Conservation (phyloP, 1,140 invertebrate genomes). For the Cyclargus thomasi region DNA sequence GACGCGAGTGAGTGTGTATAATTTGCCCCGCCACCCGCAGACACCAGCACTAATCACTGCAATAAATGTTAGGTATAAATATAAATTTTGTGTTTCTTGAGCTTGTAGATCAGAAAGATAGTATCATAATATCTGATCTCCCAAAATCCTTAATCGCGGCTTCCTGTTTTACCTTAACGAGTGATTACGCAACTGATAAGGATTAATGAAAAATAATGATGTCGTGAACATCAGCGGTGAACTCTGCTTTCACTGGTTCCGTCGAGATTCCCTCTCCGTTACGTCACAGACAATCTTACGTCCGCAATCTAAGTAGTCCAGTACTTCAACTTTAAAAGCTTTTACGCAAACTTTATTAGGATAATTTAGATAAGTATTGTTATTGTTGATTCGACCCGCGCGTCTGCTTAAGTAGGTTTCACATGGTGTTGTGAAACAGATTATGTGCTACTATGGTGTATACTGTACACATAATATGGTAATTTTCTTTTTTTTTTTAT, state of each 20-base stretch:
- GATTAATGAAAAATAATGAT: constrained; percentile 16
- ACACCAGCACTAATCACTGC: too few species aligned
- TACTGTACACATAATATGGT: too few species aligned
- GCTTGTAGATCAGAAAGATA: too few species aligned
- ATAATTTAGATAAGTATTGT: constrained; percentile 4
- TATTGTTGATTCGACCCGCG: neutral
- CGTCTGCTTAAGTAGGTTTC: neutral
- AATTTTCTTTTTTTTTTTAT: too few species aligned
- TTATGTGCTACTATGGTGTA: too few species aligned
- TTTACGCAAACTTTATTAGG: neutral
- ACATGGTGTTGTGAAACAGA: neutral
- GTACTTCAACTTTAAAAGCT: constrained; percentile 2
- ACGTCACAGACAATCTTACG: neutral
- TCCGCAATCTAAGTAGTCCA: neutral
- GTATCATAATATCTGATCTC: too few species aligned
- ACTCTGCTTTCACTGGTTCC: constrained; percentile 9
- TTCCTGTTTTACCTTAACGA: neutral
- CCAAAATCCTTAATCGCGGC: too few species aligned
- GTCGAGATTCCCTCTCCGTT: constrained; percentile 11
- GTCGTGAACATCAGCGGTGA: neutral
- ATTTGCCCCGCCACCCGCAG: too few species aligned
- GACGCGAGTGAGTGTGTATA: too few species aligned
- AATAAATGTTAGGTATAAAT: too few species aligned
- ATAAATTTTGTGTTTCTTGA: too few species aligned
- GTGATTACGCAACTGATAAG: constrained; percentile 3